Evolutionary conservation across 1,140 invertebrate species (phyloP), one percentile per base, ranked within the genome.

Genomic region (Ctenoplectra terminalis): DNA sequence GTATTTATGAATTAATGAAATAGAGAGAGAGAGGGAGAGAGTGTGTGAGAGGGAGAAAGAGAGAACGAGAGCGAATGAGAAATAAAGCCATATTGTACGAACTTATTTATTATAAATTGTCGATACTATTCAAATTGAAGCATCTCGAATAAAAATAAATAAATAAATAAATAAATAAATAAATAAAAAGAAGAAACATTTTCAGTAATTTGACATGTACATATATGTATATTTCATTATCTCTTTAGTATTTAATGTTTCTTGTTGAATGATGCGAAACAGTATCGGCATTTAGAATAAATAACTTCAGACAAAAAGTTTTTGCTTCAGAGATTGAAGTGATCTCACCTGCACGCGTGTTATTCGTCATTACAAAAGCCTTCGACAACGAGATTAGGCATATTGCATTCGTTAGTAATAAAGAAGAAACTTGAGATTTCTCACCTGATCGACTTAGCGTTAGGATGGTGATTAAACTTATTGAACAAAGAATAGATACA

Each of bases 301-400:
- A 87, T 87, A 87, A 84, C 29, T 87, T 85, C 83, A 76, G 83
- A 84, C 79, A 84, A 81, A 64, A 52, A 34, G 40, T 64, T 61
- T 74, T 63, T 79, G 64, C 60, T 80, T 76, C 72, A 67, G 13
- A 80, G 50, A 77, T 64, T 73, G 48, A 83, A 88, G 60, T 29
- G 58, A 50, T 67, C n/a, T n/a, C 52, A 60, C 64, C 78, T 58
- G 63, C 56, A 70, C 34, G 29, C 80, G 87, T 58, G 67, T 71
- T 71, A 34, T 84, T 87, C 40, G 37, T 61, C 60, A 77, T 81
- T 79, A 80, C 63, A 84, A 85, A 75, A 83, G 63, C 74, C 71
- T 87, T 87, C 74, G 74, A 85, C 86, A 87, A 87, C 63, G 85
- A 87, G 85, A 87, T 87, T 87, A 87, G 63, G 48, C 64, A 78